Conservation (phyloP, 2,113 vertebrate species). For the Misgurnus anguillicaudatus region DNA sequence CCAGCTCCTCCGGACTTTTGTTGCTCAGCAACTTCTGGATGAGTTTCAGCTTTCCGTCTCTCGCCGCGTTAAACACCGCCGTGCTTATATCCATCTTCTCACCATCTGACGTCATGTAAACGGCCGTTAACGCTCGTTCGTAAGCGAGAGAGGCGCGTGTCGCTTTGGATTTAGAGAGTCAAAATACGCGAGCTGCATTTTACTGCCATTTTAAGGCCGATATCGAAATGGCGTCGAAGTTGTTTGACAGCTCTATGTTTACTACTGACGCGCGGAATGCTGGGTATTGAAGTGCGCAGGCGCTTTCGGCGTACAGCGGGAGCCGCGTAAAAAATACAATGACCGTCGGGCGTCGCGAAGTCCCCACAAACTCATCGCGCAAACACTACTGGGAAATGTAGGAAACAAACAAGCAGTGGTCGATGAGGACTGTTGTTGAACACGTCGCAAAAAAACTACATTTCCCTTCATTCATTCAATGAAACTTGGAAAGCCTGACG, state of each 20-base stretch:
- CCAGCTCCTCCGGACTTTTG: conserved; percentile 87
- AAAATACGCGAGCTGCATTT: conserved; percentile 60
- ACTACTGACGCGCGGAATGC: conserved; percentile 43
- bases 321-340: background rate
- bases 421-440: no score
- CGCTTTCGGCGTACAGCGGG: background rate
- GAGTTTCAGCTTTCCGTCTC: conserved; percentile 92
- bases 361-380: background rate
- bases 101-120: conserved; percentile 50
- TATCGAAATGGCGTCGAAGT: conserved; percentile 84
- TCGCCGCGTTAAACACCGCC: conserved; percentile 92
- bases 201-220: conserved; percentile 83
- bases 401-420: no score
- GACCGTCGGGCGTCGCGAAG: background rate
- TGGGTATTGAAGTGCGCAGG: conserved; percentile 69
- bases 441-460: background rate
- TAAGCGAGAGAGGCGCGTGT: background rate
- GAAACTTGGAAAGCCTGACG: background rate
- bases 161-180: conserved; percentile 50
- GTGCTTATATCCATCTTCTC: conserved; percentile 87
- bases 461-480: background rate
- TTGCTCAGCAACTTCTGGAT: conserved; percentile 92
- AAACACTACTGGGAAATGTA: background rate
- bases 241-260: conserved; percentile 72
- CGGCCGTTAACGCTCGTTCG: conserved; percentile 66